A percentile compares a stretch with the other conserved stretches of the same genome.
These are phyloP conservation scores for Ageneiosus marmoratus DNA, from an alignment of 2,113 vertebrate genomes.

Conservation along the genomic window DNA sequence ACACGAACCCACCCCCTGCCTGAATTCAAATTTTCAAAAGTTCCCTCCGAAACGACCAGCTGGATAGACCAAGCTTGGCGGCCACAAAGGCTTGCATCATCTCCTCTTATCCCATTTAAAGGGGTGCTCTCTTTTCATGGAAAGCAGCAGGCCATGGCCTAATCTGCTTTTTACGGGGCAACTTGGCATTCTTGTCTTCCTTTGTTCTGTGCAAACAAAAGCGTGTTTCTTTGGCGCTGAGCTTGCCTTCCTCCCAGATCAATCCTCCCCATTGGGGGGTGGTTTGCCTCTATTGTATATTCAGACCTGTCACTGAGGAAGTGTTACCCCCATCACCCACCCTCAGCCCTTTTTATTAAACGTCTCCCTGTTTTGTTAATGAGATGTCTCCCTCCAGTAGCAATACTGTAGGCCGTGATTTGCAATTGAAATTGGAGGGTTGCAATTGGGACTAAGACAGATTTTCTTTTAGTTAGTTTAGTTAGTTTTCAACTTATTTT, in stretches of 20 bases:
- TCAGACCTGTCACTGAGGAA: slow-evolving; percentile 61
- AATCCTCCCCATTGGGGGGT: slow-evolving; percentile 61
- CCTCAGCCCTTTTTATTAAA: slow-evolving; percentile 58
- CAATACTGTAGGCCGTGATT: slow-evolving; percentile 57
- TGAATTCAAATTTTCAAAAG: slow-evolving; percentile 66
- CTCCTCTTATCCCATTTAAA: slow-evolving; percentile 56
- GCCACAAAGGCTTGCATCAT: slow-evolving; percentile 71
- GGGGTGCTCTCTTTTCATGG: slow-evolving; percentile 57
- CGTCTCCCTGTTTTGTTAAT: slow-evolving; percentile 69
- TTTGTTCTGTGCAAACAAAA: slow-evolving; percentile 77
- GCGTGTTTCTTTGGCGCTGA: slow-evolving; percentile 65
- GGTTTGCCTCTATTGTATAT: slow-evolving; percentile 60
- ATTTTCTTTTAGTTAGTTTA: slow-evolving; percentile 44
- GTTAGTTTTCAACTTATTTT: slow-evolving; percentile 11
- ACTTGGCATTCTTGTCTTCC: slow-evolving; percentile 61
- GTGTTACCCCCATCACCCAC: slow-evolving; percentile 59
- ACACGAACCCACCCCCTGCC: slow-evolving; percentile 31
- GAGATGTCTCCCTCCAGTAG: slow-evolving; percentile 47
- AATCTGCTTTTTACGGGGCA: slow-evolving; percentile 58
- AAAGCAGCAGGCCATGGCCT: slow-evolving; percentile 53
- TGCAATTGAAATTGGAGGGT: slow-evolving; percentile 57
- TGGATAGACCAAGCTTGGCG: slow-evolving; percentile 59
- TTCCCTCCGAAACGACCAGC: slow-evolving; percentile 79
- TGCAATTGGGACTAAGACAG: slow-evolving; percentile 10
- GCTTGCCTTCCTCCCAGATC: slow-evolving; percentile 71